A percentile compares a stretch with the other conserved stretches of the same genome.
phyloP scores from a whole-genome alignment of 2,888 invertebrate genomes.

The Unio pictorum region DNA sequence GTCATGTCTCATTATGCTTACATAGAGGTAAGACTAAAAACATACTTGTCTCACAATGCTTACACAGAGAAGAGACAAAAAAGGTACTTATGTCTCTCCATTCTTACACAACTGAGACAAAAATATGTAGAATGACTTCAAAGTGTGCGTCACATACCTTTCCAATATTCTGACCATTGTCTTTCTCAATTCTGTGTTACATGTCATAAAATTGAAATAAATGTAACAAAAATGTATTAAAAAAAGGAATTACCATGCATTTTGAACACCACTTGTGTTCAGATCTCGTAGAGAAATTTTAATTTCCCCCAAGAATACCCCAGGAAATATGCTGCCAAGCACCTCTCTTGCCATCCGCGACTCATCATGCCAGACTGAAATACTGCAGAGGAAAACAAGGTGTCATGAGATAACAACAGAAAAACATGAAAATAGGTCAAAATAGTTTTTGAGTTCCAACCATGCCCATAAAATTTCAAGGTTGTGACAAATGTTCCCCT shows the following conservation, averaged over 20 bases:
- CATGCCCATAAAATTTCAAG: not conserved
- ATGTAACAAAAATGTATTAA: not conserved
- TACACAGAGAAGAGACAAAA: no score
- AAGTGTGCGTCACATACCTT: no score
- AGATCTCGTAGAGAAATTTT: slow-evolving; percentile 83
- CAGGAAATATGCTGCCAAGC: slow-evolving; percentile 61
- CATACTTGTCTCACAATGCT: no score
- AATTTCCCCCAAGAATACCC: slow-evolving; percentile 87
- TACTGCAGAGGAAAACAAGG: slow-evolving; percentile 71
- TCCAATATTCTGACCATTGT: not conserved
- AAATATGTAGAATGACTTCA: no score
- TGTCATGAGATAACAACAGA: not conserved
- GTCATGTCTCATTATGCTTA: no score
- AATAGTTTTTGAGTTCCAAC: not conserved
- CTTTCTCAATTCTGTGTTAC: not conserved
- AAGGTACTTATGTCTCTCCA: no score
- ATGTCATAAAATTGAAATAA: not conserved
- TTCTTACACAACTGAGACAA: no score
- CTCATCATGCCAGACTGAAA: slow-evolving; percentile 91
- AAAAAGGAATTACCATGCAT: slow-evolving; percentile 81
- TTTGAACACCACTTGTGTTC: slow-evolving; percentile 76
- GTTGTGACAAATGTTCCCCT: not conserved
- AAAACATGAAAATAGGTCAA: no score
- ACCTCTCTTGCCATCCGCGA: slow-evolving; percentile 82
- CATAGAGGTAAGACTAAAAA: no score